Evolutionary conservation across 2,888 invertebrate genomes (phyloP), one percentile per base, ranked within the genome.

Genomic region (Cheilosia soror): DNA sequence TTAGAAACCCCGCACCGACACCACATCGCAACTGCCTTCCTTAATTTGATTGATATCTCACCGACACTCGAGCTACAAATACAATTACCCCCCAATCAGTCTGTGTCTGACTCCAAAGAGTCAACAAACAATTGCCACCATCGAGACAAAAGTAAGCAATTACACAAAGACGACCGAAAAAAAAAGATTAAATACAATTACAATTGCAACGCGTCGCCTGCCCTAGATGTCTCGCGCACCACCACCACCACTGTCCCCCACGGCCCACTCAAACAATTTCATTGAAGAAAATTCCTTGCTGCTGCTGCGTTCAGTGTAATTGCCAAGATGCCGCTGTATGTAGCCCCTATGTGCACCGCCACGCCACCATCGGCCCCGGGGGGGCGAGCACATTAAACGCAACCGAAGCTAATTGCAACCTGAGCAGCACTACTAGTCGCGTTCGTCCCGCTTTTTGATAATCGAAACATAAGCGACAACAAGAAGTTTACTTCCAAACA

Each of bases 1-100:
- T 84, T 71, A 79, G 60, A 60, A 65, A 51, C 9, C 31, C 68
- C 42, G 13, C 58, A 20, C 25, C 25, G 29, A n/a, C 65, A 33
- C 37, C 57, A 66, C 58, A 37, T 42, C 49, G 42, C 63, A 69
- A 33, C 51, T 73, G 72, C 76, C 60, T 66, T 60, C 72, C 51
- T 47, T 79, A 84, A 84, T 84, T 79, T 79, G 84, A 84, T 84
- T 84, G 84, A 84, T 84, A 84, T 84, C 84, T 79, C 71, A 65
- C 79, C 84, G 77, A 62, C 60, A 79, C 75, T 65, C 51, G 42
- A 20, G 58, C 47, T 47, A 79, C 79, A 84, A 58, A 84, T 55
- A 66, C 75, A 84, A 84, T 79, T 84, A 66, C 65, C 58, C 76
- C 69, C 57, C 49, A 25, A 55, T 20, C 55, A 63, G 55, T 72